Evolutionary conservation across 2,888 invertebrate species (phyloP).

Genomic region (Tetragonisca angustula): DNA sequence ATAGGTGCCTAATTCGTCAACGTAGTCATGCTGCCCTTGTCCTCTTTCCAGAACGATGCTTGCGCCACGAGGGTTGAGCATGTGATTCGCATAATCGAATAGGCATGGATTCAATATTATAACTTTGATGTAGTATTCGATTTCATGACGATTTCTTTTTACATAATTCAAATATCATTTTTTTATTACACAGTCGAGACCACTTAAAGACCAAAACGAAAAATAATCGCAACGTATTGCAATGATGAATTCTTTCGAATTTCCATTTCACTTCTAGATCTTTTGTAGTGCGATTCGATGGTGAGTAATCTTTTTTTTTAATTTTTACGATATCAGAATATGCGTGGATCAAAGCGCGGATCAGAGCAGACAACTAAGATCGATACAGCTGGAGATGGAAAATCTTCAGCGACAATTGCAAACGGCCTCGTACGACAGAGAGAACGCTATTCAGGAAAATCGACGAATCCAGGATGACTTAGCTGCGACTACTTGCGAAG

Average conservation of each 20-base stretch:
- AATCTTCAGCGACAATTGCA: slow-evolving; percentile 87
- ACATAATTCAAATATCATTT: no score
- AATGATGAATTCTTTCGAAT: neutral
- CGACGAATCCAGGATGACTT: slow-evolving; percentile 91
- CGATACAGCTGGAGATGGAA: slow-evolving; percentile 84
- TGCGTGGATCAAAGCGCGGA: slow-evolving; percentile 78
- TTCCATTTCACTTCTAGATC: neutral
- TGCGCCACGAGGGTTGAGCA: slow-evolving; percentile 57
- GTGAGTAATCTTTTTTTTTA: neutral
- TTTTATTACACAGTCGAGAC: no score
- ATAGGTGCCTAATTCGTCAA: slow-evolving; percentile 54
- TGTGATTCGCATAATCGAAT: slow-evolving; percentile 54
- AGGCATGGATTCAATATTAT: slow-evolving; percentile 46
- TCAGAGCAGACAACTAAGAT: slow-evolving; percentile 77
- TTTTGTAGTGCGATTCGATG: neutral
- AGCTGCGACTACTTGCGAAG: slow-evolving; percentile 87
- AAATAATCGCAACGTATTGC: no score
- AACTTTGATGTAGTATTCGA: slow-evolving; percentile 7
- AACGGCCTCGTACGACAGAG: slow-evolving; percentile 86
- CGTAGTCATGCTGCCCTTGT: slow-evolving; percentile 63
- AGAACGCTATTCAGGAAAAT: slow-evolving; percentile 88
- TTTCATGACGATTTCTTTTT: neutral
- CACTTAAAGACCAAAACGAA: no score
- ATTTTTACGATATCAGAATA: slow-evolving; percentile 57
- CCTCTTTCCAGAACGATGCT: slow-evolving; percentile 60